These are phyloP conservation scores for Gonatopus flavifemur DNA, from an alignment of 1,140 invertebrate species.

Conservation along the genomic window DNA sequence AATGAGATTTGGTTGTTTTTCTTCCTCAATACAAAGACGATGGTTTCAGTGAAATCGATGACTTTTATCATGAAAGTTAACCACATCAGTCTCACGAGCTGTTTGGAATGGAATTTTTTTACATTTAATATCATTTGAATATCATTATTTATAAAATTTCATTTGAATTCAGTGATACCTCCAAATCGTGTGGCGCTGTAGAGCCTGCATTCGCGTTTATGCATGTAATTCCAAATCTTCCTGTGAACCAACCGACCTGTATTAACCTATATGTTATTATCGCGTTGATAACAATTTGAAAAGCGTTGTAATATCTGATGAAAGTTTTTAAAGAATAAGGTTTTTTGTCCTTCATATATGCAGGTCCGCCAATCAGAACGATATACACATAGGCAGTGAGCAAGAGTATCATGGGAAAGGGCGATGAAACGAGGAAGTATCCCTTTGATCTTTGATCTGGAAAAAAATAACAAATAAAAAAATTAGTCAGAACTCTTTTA, in stretches of 20 bases:
- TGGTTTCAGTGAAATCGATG: slow-evolving; percentile 44
- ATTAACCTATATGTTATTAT: slow-evolving; percentile 51
- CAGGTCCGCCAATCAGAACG: slow-evolving; percentile 57
- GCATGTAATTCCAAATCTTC: too few species aligned
- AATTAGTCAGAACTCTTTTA: too few species aligned
- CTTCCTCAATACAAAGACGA: slow-evolving; percentile 70
- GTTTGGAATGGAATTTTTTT: slow-evolving; percentile 33
- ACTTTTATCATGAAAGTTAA: slow-evolving; percentile 50
- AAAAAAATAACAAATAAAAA: too few species aligned
- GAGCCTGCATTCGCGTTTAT: too few species aligned
- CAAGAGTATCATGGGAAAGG: slow-evolving; percentile 1
- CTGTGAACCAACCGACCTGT: slow-evolving; percentile 24
- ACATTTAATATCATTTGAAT: too few species aligned
- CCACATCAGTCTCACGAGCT: slow-evolving; percentile 40
- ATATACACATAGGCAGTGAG: slow-evolving; percentile 51
- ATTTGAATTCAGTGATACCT: too few species aligned
- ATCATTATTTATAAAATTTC: too few species aligned
- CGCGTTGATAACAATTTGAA: slow-evolving; percentile 59
- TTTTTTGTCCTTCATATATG: slow-evolving; percentile 63
- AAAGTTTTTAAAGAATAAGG: slow-evolving; percentile 63
- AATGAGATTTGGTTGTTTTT: slow-evolving; percentile 69
- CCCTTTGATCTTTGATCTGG: slow-evolving; percentile 15
- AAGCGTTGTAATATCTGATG: slow-evolving; percentile 64
- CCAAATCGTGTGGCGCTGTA: too few species aligned
- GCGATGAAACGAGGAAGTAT: slow-evolving; percentile 9